These are phyloP conservation scores for Ecdyonurus torrentis DNA, from an alignment of 2,888 invertebrate genomes.

Conservation along the genomic window DNA sequence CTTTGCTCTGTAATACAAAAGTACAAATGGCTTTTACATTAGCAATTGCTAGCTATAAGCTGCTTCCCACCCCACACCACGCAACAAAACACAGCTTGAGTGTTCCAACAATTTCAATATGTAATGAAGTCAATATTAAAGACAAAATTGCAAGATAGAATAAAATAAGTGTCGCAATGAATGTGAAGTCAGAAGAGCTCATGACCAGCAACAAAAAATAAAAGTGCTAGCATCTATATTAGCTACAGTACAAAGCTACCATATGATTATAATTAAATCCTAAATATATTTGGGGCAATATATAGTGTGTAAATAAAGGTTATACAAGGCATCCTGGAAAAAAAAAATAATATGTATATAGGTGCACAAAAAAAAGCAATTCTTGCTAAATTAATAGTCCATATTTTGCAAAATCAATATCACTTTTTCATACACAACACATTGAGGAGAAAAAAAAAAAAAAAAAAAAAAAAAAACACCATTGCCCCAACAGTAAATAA, in stretches of 20 bases:
- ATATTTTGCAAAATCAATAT: background rate
- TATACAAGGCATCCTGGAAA: background rate
- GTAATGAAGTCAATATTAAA: too few relatives aligned
- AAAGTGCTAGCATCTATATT: constrained; percentile 1
- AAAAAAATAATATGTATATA: background rate
- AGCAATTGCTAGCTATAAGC: background rate
- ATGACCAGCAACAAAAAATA: constrained; percentile 6
- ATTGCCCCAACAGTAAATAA: background rate
- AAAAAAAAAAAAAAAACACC: background rate
- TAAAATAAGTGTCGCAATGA: too few relatives aligned
- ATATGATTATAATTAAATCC: constrained; percentile 7
- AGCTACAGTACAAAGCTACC: constrained; percentile 11
- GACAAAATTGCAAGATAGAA: too few relatives aligned
- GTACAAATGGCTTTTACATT: background rate
- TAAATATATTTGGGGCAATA: too few relatives aligned
- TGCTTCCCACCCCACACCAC: background rate
- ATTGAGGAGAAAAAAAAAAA: background rate
- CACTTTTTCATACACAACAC: background rate
- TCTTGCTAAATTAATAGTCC: background rate
- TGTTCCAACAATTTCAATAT: too few relatives aligned
- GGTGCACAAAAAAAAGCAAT: background rate
- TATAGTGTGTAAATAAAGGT: background rate
- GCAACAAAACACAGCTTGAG: too few relatives aligned
- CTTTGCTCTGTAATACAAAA: background rate
- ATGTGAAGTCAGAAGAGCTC: background rate